Evolutionary conservation across 2,797 vertebrate species (phyloP), one percentile per base, ranked within the genome.

Genomic region (Limnodromus scolopaceus): DNA sequence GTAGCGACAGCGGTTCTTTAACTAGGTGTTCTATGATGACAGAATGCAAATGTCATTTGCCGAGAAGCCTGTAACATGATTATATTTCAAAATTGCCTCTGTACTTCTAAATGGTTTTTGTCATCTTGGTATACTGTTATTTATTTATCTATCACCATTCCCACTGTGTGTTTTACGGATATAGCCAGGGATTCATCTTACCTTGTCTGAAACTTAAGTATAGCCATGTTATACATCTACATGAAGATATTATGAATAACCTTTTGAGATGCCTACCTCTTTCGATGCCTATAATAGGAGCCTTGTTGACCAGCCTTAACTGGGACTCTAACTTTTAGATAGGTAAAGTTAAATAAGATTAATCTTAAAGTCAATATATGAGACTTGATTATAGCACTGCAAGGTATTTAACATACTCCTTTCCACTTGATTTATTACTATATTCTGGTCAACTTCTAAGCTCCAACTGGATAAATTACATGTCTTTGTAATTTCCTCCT

Each of bases 1-100:
- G 80, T 92, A 87, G 60, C 60, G 32, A 39, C 28, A 36, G 18
- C 64, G 92, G 46, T 27, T 94, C 84, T 95, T 88, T 95, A 89
- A 91, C 78, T 54, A 60, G 60, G 38, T 38, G 82, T 95, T 95
- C 70, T 82, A 2, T 41, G 27, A 51, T 23, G 19, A 11, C 30
- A 30, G 24, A 68, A 66, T n/a, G 6, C 38, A 84, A 83, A 60
- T 72, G 22, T 7, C 28, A 63, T 60, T 63, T 22, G 12, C 45
- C 63, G 57, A 95, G 16, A 9, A 68, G 30, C 18, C 34, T 61
- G 11, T 36, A 81, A 71, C 2, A 3, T 16, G 4, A 32, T 28
- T 49, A 6, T 57, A 81, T 45, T 82, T 79, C 10, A 65, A 61
- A 91, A 39, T 41, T 49, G 3, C 11, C 63, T 76, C 10, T 74